Evolutionary conservation across 2,888 invertebrate genomes (phyloP), one percentile per base, ranked within the genome.

Genomic region (Lutraria lutraria): DNA sequence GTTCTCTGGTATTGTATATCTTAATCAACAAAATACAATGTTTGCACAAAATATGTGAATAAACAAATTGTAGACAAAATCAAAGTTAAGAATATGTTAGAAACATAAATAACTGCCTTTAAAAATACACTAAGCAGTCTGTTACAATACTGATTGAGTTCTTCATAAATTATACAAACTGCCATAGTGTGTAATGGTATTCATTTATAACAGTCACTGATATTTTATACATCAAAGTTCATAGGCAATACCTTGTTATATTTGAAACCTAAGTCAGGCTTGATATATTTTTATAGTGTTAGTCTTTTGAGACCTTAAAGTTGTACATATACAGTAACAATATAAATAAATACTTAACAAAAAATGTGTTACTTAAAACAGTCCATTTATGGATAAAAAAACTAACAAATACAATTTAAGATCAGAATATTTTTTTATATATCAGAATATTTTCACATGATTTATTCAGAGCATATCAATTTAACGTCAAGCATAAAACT

Each of bases 401-500:
- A 68, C 63, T 68, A 68, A 68, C 63, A 68, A 68, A 68, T 25
- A 25, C 25, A 13, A 12, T 68, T 25, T 25, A 25, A 25, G 63
- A 68, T 25, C n/a, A 21, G n/a, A 68, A 68, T 68, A 25, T 76
- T 76, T n/a, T n/a, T n/a, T 34, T 76, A 34, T 76, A 76, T 15
- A 16, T 76, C 2, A 76, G 16, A 31, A 76, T 76, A 76, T 19
- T 76, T 76, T 76, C 31, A 76, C 76, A 76, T 76, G 76, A 76
- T 76, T 76, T 19, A 76, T 31, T 76, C 31, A 19, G 34, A 34
- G 25, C 34, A 31, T 21, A 63, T 63, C 15, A 63, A 25, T 76
- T 16, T 76, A 76, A 76, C 76, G 31, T 31, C 76, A 76, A 76
- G 31, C 76, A 76, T 34, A 76, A 31, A 76, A 19, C 34, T 76